Evolutionary conservation across 30 jellyfish, hydroid and myxozoan species (phyloP).

Genomic region (Hydra vulgaris): DNA sequence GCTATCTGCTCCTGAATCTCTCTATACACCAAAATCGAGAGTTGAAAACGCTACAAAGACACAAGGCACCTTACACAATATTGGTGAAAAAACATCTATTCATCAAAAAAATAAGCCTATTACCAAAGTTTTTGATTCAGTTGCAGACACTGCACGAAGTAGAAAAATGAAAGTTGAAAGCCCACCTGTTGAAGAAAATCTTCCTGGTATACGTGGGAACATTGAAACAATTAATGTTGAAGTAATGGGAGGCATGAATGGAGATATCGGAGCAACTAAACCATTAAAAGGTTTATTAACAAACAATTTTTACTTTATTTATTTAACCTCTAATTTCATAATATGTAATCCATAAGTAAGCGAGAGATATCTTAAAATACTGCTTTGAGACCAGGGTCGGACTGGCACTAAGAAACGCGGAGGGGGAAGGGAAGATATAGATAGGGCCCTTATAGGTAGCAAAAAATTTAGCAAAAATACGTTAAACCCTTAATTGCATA

Average conservation of each 20-base stretch:
- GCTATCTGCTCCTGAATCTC: conserved; percentile 53
- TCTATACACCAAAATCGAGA: conserved; percentile 26
- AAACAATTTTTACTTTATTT: no score
- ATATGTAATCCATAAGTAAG: no score
- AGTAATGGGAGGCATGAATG: conserved; percentile 48
- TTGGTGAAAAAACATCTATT: conserved; percentile 6
- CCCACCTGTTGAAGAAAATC: conserved; percentile 45
- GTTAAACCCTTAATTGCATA: no score
- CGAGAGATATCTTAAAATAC: no score
- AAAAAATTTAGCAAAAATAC: no score
- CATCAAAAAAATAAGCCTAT: conserved; percentile 41
- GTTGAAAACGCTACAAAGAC: conserved; percentile 34
- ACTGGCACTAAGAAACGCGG: no score
- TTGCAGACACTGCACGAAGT: conserved; percentile 49
- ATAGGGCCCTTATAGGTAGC: no score
- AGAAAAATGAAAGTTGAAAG: conserved; percentile 46
- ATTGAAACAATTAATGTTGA: conserved; percentile 40
- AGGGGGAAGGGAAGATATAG: no score
- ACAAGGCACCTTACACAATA: conserved; percentile 10
- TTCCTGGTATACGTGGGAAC: conserved; percentile 39
- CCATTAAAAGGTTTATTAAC: conserved; percentile 63
- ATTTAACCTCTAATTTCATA: no score
- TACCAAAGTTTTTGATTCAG: conserved; percentile 47
- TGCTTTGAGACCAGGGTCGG: not conserved
- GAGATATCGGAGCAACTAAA: conserved; percentile 92